Conservation (phyloP, 1,140 invertebrate species). For the Antheraea mylitta region DNA sequence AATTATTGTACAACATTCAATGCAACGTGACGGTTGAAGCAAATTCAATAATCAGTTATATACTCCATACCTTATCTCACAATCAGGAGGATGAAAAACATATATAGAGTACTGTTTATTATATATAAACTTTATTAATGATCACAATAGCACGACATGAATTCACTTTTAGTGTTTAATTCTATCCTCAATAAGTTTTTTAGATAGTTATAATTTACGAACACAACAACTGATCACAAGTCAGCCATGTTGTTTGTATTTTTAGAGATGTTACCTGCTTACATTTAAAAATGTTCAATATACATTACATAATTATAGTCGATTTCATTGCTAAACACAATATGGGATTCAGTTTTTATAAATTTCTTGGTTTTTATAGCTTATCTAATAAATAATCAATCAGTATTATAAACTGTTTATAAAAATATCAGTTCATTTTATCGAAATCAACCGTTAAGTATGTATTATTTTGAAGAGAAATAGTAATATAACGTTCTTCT, state of each 20-base stretch:
- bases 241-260: slow-evolving; percentile 73
- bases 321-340: too few relatives aligned
- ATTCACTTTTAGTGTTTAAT: not conserved
- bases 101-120: not conserved
- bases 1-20: slow-evolving; percentile 21
- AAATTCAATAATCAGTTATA: slow-evolving; percentile 11
- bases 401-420: too few relatives aligned
- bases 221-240: slow-evolving; percentile 46
- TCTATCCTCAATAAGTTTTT: not conserved
- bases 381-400: too few relatives aligned
- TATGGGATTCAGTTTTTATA: too few relatives aligned
- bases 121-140: not conserved
- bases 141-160: not conserved
- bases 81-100: not conserved
- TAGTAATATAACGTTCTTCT: too few relatives aligned
- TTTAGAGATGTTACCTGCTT: slow-evolving; percentile 13
- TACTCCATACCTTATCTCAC: slow-evolving; percentile 5
- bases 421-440: too few relatives aligned
- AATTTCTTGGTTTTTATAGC: too few relatives aligned
- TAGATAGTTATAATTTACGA: not conserved
- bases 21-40: slow-evolving; percentile 24
- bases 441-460: too few relatives aligned
- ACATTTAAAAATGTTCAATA: not conserved
- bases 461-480: too few relatives aligned
- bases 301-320: too few relatives aligned